Percentiles rank a stretch among this genome's conserved stretches.
phyloP scores from a whole-genome alignment of 2,888 invertebrate genomes.

The Tipula lateralis region DNA sequence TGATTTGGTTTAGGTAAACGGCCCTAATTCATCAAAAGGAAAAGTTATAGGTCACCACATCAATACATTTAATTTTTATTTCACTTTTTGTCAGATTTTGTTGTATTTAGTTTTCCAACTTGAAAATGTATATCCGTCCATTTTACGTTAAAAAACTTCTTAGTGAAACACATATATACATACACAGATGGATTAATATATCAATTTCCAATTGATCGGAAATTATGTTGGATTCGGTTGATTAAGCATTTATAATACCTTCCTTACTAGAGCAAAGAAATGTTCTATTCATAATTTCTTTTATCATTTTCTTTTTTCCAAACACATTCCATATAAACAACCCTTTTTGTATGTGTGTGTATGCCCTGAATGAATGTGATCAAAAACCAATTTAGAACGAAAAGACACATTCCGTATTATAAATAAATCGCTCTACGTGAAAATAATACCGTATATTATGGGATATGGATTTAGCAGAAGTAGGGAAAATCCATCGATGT shows the following conservation, averaged over 20 bases:
- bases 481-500: background rate
- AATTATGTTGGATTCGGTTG: background rate
- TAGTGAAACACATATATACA: background rate
- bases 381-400: background rate
- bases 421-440: conserved; percentile 19
- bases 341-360: background rate
- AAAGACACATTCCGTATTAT: background rate
- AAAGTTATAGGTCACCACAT: too few relatives aligned
- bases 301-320: background rate
- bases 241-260: background rate
- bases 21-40: too few relatives aligned
- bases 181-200: background rate
- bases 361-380: background rate
- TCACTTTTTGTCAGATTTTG: background rate
- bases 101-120: background rate
- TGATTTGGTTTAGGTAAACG: too few relatives aligned
- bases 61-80: background rate
- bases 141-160: too few relatives aligned
- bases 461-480: background rate
- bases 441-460: background rate
- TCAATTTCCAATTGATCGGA: background rate
- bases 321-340: background rate
- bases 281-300: background rate
- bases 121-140: background rate
- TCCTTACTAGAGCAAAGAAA: background rate